Conservation (phyloP, 2,888 invertebrate genomes). For the Phyllotreta striolata region DNA sequence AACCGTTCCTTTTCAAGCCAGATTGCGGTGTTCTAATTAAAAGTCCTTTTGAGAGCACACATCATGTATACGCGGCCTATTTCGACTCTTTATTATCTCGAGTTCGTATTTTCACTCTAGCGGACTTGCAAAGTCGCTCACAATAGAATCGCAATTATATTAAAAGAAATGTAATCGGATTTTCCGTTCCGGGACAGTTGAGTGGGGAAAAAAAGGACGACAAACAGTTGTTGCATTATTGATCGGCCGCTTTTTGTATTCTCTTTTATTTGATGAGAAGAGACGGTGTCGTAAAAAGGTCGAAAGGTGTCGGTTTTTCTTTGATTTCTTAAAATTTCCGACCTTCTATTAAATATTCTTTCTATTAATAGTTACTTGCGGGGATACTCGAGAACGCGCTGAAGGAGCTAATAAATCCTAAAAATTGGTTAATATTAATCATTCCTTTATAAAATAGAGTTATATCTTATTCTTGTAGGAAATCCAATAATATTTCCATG, state of each 20-base stretch:
- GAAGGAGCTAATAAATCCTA: too few relatives aligned
- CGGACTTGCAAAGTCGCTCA: constrained; percentile 13
- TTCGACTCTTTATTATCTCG: constrained; percentile 25
- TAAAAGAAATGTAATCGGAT: constrained; percentile 27
- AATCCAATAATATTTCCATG: neutral
- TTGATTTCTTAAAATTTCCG: neutral
- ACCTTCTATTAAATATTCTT: too few relatives aligned
- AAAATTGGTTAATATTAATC: neutral
- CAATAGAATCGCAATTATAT: constrained; percentile 23
- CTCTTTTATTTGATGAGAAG: neutral
- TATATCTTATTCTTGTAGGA: neutral
- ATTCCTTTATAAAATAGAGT: too few relatives aligned
- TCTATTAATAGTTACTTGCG: too few relatives aligned
- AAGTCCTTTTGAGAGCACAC: constrained; percentile 20
- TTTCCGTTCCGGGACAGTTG: constrained; percentile 11
- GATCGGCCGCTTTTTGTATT: constrained; percentile 1
- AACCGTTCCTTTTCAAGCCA: neutral
- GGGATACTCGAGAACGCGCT: too few relatives aligned
- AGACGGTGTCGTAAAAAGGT: neutral
- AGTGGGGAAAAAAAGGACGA: constrained; percentile 6
- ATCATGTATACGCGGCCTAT: constrained; percentile 12
- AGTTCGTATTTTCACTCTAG: constrained; percentile 22
- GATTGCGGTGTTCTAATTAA: constrained; percentile 16
- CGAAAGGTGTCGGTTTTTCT: neutral
- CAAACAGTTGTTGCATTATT: constrained; percentile 19